Percentiles rank a stretch among this genome's conserved stretches.
Conservation (phyloP, 2,888 invertebrate genomes). For the Diarsia mendica region DNA sequence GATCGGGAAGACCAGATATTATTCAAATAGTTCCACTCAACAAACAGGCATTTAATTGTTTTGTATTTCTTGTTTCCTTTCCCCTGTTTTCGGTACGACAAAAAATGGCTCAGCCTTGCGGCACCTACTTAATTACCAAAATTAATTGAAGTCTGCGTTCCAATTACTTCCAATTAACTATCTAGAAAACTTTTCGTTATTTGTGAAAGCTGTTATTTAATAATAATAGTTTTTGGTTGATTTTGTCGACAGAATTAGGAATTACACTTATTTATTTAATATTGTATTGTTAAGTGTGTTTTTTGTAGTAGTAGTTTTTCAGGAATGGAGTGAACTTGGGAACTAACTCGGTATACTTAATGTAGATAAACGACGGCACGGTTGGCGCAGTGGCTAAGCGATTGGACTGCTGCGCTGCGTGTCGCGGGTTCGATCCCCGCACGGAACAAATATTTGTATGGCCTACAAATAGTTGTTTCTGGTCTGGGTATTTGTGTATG, state of each 20-base stretch:
- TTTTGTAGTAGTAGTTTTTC: no score
- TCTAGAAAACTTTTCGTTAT: neutral
- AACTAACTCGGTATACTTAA: neutral
- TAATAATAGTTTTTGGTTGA: neutral
- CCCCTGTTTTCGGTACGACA: neutral
- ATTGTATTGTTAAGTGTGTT: no score
- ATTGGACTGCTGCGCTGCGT: no score
- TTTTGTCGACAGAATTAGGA: neutral
- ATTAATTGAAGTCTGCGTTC: conserved; percentile 12
- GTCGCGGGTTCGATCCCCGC: no score
- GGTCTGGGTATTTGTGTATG: no score
- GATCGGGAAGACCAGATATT: conserved; percentile 14
- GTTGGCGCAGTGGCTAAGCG: no score
- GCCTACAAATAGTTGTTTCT: no score
- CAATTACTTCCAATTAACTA: conserved; percentile 18
- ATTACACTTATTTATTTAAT: no score
- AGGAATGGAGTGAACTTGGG: neutral
- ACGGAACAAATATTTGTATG: no score
- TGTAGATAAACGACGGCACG: no score
- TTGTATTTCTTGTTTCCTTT: neutral
- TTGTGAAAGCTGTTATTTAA: neutral
- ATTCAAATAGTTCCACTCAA: conserved; percentile 18
- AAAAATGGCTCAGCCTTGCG: neutral
- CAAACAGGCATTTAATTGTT: neutral
- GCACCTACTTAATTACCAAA: conserved; percentile 16